phyloP scores from a whole-genome alignment of 2,797 vertebrate species.

The Gobio occitaniae region DNA sequence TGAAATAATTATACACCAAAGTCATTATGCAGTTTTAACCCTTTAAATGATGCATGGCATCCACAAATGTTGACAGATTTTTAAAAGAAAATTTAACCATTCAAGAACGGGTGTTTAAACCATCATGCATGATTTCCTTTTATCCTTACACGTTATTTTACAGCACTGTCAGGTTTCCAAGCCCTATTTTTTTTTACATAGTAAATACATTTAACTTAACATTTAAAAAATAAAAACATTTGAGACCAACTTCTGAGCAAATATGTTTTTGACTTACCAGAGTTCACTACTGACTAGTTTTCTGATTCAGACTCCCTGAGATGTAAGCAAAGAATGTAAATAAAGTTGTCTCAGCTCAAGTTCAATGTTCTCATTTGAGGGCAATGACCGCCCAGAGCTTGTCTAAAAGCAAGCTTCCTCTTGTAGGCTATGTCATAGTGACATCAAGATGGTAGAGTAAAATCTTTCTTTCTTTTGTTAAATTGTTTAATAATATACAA shows the following conservation, averaged over 20 bases:
- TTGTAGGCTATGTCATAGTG: background rate
- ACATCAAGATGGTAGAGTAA: background rate
- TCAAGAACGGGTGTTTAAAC: background rate
- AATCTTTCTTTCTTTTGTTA: background rate
- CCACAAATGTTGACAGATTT: background rate
- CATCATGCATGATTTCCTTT: background rate
- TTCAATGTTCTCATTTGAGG: background rate
- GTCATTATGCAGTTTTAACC: background rate
- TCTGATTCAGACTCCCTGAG: background rate
- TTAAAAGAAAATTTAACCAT: background rate
- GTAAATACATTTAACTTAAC: background rate
- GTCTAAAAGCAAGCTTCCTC: background rate
- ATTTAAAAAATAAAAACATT: background rate
- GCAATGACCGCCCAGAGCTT: background rate
- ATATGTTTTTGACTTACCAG: conserved; percentile 31
- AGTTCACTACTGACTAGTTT: background rate
- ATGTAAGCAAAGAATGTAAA: background rate
- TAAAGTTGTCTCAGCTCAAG: background rate
- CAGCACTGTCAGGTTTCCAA: background rate
- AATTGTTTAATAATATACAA: too few species aligned
- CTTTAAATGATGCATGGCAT: background rate
- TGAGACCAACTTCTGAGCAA: background rate
- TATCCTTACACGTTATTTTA: background rate
- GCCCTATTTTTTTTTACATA: too few species aligned
- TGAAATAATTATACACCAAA: background rate